Base-by-base conservation (phyloP, 2,888 invertebrate genomes). In the Nasonovia ribisnigri region DNA sequence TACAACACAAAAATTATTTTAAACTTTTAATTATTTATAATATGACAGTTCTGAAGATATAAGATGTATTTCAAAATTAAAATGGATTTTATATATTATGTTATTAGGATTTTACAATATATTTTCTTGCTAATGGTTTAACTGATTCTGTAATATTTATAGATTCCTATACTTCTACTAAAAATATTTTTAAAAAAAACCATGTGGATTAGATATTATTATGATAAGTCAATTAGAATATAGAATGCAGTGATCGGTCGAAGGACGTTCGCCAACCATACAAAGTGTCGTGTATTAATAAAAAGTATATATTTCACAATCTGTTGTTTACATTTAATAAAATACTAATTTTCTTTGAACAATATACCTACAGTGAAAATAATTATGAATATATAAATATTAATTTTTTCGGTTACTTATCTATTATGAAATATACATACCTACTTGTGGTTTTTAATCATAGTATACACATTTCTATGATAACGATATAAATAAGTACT, bases 321-420 rank as follows among this genome's bases (percentile, higher is more conserved):
- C 24, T 51, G 88, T 88, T n/a, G 88, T 88, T 88, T 88, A 54
- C 36, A 51, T 51, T 88, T 51, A 48, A 51, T 88, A 54, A 88
- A 54, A 42, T 77, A n/a, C n/a, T n/a, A 36, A 77, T 77, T 77
- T 77, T 77, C 77, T 77, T 77, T 36, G 20, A 36, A 77, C 36
- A 77, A 77, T 77, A 77, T 54, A 54, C 0, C 6, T 60, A 16
- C 16, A n/a, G 36, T 36, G 36, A 77, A 77, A 77, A 77, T 36
- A 36, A 36, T 77, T 42, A 77, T 77, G 77, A 77, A 77, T 77
- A 77, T 20, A 77, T 77, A 36, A 77, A 77, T 77, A 77, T 36
- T 77, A 77, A 77, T 77, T 36, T 77, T 36, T 77, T 77, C 20
- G 77, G 77, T 77, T 77, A 77, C 36, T 77, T 36, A 77, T 6